These are phyloP conservation scores for Kobus ellipsiprymnus DNA, from an alignment of 2,113 vertebrate species.

Conservation along the genomic window DNA sequence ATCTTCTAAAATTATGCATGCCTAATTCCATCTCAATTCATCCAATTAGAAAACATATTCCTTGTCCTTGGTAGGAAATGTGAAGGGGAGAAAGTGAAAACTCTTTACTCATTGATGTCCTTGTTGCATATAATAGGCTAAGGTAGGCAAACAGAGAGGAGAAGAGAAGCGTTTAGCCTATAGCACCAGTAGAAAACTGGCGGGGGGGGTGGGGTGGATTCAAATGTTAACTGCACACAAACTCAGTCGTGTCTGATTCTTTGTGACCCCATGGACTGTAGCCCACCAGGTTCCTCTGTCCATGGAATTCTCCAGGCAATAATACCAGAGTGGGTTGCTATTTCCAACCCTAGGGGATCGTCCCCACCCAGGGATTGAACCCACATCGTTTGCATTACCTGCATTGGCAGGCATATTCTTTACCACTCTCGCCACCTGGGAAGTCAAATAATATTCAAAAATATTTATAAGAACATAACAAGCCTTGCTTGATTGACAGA, in stretches of 20 bases:
- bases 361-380: background rate
- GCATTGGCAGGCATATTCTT: background rate
- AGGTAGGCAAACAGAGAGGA: background rate
- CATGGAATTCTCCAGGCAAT: background rate
- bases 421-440: background rate
- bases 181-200: background rate
- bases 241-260: background rate
- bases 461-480: background rate
- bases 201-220: no score
- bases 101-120: background rate
- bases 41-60: background rate
- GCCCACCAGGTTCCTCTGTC: background rate
- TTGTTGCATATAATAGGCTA: background rate
- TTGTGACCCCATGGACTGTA: background rate
- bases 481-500: background rate
- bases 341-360: background rate
- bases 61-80: background rate
- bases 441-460: background rate
- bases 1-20: background rate
- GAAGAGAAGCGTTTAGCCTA: background rate
- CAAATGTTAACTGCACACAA: background rate
- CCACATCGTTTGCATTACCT: background rate
- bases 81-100: background rate
- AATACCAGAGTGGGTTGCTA: background rate
- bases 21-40: background rate